A percentile compares a stretch with the other conserved stretches of the same genome.
phyloP scores from a whole-genome alignment of 1,140 invertebrate species.

The Rhynchophorus ferrugineus region DNA sequence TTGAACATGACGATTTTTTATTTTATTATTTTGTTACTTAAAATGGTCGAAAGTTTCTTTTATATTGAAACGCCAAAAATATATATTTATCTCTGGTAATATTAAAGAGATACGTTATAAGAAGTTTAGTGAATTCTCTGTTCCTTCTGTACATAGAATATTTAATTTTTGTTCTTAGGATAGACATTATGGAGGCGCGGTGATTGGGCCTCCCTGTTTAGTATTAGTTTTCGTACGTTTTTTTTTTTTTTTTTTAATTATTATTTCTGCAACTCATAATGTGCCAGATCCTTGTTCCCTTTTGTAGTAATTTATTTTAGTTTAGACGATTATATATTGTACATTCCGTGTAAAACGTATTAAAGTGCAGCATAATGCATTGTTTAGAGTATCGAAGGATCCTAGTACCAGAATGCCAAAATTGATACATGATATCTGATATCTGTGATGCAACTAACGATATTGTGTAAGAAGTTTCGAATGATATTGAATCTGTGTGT shows the following conservation, averaged over 20 bases:
- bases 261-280: slow-evolving; percentile 11
- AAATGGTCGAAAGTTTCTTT: slow-evolving; percentile 35
- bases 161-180: slow-evolving; percentile 24
- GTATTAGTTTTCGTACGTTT: slow-evolving; percentile 21
- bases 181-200: slow-evolving; percentile 15
- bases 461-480: too few relatives aligned
- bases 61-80: slow-evolving; percentile 40
- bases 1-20: slow-evolving; percentile 37
- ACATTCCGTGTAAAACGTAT: not conserved
- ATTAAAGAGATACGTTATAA: slow-evolving; percentile 18
- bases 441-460: too few relatives aligned
- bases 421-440: too few relatives aligned
- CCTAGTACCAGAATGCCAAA: too few relatives aligned
- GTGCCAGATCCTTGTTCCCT: slow-evolving; percentile 3
- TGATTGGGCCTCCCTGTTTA: slow-evolving; percentile 10
- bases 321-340: not conserved
- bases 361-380: not conserved
- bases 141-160: slow-evolving; percentile 40
- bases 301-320: not conserved
- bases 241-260: too few relatives aligned
- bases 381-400: too few relatives aligned
- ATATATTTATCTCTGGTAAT: slow-evolving; percentile 38
- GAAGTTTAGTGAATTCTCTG: slow-evolving; percentile 34
- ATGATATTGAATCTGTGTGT: too few relatives aligned
- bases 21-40: slow-evolving; percentile 39